Evolutionary conservation across 2,113 vertebrate genomes (phyloP).

Genomic region (Shinisaurus crocodilurus): DNA sequence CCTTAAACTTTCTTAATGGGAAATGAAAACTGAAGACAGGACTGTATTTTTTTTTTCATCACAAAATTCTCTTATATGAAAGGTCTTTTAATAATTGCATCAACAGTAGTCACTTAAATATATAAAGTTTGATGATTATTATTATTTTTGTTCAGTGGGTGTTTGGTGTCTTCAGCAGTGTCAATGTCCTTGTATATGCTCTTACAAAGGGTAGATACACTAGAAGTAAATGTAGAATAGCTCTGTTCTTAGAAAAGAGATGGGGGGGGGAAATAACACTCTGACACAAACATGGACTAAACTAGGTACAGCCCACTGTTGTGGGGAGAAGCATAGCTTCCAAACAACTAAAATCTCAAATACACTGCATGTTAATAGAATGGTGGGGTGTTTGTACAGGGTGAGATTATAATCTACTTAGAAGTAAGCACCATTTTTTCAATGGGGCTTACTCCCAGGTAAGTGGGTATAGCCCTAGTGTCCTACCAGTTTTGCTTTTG

Average conservation of each 20-base stretch:
- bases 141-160: accelerated
- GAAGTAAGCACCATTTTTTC: background rate
- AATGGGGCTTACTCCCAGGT: background rate
- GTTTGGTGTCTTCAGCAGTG: background rate
- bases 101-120: background rate
- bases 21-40: background rate
- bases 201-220: accelerated
- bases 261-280: background rate
- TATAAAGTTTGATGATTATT: background rate
- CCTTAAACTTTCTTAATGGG: background rate
- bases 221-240: background rate
- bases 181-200: accelerated
- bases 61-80: background rate
- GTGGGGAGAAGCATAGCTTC: background rate
- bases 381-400: background rate
- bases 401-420: background rate
- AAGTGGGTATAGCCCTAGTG: background rate
- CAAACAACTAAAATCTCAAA: background rate
- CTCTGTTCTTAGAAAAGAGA: background rate
- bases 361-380: background rate
- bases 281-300: background rate
- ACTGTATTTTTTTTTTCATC: background rate
- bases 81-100: background rate
- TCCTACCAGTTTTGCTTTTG: background rate
- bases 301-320: background rate